These are phyloP conservation scores for Diachasmimorpha longicaudata DNA, from an alignment of 1,140 invertebrate species.

Conservation along the genomic window DNA sequence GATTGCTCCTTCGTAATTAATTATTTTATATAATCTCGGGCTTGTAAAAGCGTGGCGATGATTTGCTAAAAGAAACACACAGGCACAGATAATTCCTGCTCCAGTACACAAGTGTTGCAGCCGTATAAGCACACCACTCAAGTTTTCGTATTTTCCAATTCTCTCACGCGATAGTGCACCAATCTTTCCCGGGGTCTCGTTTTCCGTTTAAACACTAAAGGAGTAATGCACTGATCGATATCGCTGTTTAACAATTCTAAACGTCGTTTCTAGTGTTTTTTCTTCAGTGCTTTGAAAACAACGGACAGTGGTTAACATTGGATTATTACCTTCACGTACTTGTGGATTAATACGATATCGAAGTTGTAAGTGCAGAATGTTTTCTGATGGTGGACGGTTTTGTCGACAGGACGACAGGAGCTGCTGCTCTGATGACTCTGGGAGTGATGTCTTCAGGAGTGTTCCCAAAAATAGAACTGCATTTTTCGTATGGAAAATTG, in stretches of 20 bases:
- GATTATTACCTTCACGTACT: not conserved
- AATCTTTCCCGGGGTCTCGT: not conserved
- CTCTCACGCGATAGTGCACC: slow-evolving; percentile 2
- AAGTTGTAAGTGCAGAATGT: slow-evolving; percentile 7
- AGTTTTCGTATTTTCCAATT: slow-evolving; percentile 12
- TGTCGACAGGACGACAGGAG: slow-evolving; percentile 51
- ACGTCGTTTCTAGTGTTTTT: not conserved
- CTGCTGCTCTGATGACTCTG: slow-evolving; percentile 54
- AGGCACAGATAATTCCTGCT: not conserved
- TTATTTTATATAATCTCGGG: not conserved
- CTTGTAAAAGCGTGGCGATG: slow-evolving; percentile 14
- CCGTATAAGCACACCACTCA: not conserved
- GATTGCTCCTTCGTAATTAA: not conserved
- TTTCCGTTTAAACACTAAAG: not conserved
- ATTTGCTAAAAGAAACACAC: not conserved
- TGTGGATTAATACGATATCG: not conserved
- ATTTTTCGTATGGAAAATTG: slow-evolving; percentile 83
- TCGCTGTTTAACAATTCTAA: slow-evolving; percentile 6
- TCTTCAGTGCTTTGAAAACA: not conserved
- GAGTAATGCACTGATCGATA: slow-evolving; percentile 6
- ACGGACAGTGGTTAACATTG: not conserved
- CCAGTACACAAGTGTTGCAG: slow-evolving; percentile 17
- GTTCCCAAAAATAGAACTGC: slow-evolving; percentile 74
- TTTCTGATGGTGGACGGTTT: slow-evolving; percentile 13
- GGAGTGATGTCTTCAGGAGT: slow-evolving; percentile 71